Evolutionary conservation across 2,113 vertebrate genomes (phyloP).

Genomic region (Apistogramma diplotaenia): DNA sequence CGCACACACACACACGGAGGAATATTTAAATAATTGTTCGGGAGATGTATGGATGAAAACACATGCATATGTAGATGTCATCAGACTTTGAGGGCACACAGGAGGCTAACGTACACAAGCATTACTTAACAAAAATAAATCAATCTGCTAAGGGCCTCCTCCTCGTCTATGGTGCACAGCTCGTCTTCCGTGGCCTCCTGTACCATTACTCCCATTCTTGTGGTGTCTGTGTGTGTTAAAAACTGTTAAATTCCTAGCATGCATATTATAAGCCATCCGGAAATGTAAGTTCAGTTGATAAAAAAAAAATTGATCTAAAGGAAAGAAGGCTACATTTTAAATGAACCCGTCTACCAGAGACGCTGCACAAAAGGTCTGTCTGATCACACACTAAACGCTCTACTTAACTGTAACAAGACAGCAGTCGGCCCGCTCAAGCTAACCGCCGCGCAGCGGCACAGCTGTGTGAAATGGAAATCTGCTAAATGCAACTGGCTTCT

Average conservation of each 20-base stretch:
- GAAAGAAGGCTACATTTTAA: not conserved
- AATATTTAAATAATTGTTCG: constrained; percentile 25
- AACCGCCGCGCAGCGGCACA: not conserved
- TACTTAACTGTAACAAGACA: not conserved
- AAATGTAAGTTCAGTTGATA: not conserved
- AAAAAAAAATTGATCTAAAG: not conserved
- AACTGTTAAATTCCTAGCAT: not conserved
- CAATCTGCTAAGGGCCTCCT: not conserved
- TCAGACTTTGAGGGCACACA: not conserved
- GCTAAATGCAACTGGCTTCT: constrained; percentile 11
- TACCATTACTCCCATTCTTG: not conserved
- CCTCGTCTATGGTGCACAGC: not conserved
- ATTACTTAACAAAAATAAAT: not conserved
- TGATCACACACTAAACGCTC: not conserved
- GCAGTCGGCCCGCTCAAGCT: not conserved
- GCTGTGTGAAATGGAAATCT: constrained; percentile 31
- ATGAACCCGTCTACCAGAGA: not conserved
- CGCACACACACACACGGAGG: not conserved
- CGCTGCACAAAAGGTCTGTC: not conserved
- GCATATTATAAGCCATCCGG: not conserved
- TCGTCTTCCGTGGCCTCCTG: not conserved
- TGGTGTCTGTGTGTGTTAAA: not conserved
- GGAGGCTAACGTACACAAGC: not conserved
- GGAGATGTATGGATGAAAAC: constrained; percentile 21
- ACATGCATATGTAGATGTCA: constrained; percentile 34